Evolutionary conservation across 1,140 invertebrate genomes (phyloP).

Genomic region (Alviniconcha marisindica): DNA sequence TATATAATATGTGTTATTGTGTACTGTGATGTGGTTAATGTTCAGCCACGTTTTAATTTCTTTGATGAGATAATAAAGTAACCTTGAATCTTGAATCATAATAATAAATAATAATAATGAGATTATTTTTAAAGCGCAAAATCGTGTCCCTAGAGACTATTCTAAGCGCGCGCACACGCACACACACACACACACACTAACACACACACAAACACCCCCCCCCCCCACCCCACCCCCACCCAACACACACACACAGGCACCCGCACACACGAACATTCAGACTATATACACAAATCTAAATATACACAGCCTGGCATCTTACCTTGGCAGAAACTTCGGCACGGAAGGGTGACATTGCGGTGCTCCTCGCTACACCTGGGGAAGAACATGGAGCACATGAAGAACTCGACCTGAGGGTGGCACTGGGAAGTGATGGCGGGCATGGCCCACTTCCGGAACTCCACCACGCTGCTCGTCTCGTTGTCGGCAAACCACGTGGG

Average conservation of each 20-base stretch:
- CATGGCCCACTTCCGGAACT: slow-evolving; percentile 32
- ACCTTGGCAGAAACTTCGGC: slow-evolving; percentile 40
- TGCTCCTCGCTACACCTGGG: slow-evolving; percentile 31
- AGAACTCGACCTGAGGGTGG: slow-evolving; percentile 33
- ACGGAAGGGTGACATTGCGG: slow-evolving; percentile 23
- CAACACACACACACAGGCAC: background rate
- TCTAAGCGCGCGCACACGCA: too few relatives aligned
- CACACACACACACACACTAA: too few relatives aligned
- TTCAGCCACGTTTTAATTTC: too few relatives aligned
- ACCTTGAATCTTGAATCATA: too few relatives aligned
- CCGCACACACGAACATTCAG: too few relatives aligned
- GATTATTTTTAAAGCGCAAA: too few relatives aligned
- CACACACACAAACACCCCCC: background rate
- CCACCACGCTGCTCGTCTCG: background rate
- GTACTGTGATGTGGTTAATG: too few relatives aligned
- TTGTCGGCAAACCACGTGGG: slow-evolving; percentile 20
- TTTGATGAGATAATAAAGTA: too few relatives aligned
- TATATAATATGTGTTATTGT: too few relatives aligned
- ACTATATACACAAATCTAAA: background rate
- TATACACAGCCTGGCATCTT: background rate
- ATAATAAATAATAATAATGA: too few relatives aligned
- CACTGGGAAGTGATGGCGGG: slow-evolving; percentile 24
- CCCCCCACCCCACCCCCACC: background rate
- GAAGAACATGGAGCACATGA: slow-evolving; percentile 42
- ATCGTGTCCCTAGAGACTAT: too few relatives aligned